Evolutionary conservation across 1,140 invertebrate species (phyloP), one percentile per base, ranked within the genome.

Genomic region (Ips typographus): DNA sequence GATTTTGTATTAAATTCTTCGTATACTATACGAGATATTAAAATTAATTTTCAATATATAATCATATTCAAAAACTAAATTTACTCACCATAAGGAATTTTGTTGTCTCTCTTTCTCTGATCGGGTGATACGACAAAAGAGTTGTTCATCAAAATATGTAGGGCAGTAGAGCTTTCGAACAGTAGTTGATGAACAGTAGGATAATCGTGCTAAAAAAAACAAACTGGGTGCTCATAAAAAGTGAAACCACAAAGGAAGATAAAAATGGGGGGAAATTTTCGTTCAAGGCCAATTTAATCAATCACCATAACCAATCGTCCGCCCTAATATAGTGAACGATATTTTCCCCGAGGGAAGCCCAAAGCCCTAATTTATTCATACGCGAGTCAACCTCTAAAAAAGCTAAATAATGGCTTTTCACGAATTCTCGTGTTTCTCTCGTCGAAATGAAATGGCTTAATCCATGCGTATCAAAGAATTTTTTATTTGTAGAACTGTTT

Each of bases 131-230:
- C 83, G 43, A 84, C 83, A 74, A 94, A 93, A 65, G 92, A 90
- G 3, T 87, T 87, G 71, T 93, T 87, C 85, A 93, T 92, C 3
- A 96, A 77, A 41, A 96, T 89, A 77, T 96, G 94, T 1, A 96
- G 80, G 1, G 86, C 90, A 63, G 94, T 89, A 4, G 89, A 91
- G 75, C 89, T 90, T 78, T 95, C 91, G 53, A 91, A 82, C 62
- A 94, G 79, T 61, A 89, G 87, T 80, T 93, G 88, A 75, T 90
- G 87, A 42, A 95, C 83, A 38, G 90, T 90, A 1, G 87, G 86
- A 75, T 93, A 93, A 75, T 94, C 91, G 74, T 91, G 80, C 87
- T 92, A 82, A 72, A 49, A 8, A 49, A 22, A 22, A 22, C 1
- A 49, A 49, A 22, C 47, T 49, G 7, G 2, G 2, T 8, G 47